Evolutionary conservation across 2,888 invertebrate genomes (phyloP).

Genomic region (Cancer borealis): DNA sequence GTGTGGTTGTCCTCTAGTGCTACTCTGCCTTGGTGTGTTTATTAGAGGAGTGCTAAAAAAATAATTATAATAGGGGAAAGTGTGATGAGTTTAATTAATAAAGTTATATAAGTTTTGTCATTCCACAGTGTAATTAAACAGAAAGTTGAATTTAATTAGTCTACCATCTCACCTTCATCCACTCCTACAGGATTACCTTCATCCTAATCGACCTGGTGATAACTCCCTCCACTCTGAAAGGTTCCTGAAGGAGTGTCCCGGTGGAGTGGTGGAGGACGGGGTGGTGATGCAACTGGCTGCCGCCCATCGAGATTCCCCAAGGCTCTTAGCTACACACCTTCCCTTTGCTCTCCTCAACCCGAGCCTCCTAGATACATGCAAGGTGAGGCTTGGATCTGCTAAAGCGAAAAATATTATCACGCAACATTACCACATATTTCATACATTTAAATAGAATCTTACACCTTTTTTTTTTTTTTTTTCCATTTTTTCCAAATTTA

Average conservation of each 20-base stretch:
- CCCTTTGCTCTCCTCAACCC: conserved; percentile 9
- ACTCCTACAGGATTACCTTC: not conserved
- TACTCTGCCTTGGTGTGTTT: not conserved
- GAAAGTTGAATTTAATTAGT: not conserved
- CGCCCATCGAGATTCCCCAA: not conserved
- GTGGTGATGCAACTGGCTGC: conserved; percentile 35
- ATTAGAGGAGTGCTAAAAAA: no score
- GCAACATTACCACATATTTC: no score
- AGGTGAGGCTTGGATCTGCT: not conserved
- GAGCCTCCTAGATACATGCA: conserved; percentile 41
- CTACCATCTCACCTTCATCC: not conserved
- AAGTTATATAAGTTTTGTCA: no score
- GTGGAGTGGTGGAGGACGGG: not conserved
- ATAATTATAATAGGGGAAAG: no score
- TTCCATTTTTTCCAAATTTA: not conserved
- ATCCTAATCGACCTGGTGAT: not conserved
- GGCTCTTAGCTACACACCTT: conserved; percentile 44
- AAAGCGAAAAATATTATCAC: no score
- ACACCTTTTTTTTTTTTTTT: not conserved
- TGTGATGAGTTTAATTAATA: no score
- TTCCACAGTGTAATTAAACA: no score
- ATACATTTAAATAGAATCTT: not conserved
- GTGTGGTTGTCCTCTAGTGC: not conserved
- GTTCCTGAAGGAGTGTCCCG: not conserved
- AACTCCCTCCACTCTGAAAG: not conserved